Base-by-base conservation (phyloP, 2,113 vertebrate genomes). In the Heterotilapia buettikoferi region DNA sequence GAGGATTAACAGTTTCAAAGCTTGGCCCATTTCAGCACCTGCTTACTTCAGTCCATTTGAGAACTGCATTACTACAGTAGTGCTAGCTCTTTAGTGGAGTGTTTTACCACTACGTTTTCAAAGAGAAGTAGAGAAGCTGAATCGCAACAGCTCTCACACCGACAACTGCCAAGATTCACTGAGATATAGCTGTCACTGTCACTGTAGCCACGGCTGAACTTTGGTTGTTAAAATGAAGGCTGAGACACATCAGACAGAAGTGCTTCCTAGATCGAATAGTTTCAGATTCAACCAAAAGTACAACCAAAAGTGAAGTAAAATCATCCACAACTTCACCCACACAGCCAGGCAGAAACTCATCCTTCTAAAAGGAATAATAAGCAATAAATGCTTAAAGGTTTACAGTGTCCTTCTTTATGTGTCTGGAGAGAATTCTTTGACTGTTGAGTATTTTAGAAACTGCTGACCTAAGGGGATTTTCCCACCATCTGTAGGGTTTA, bases 1-100 rank as follows among this genome's bases (percentile, higher is more conserved):
- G 93, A 86, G 94, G 95, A 95, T 96, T 96, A 96, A 11, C 90
- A 92, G 31, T 90, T 93, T 93, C 87, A 84, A 88, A 86, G 88
- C 83, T 52, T 86, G 56, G 89, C 91, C 89, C 85, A 84, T 86
- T 92, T 93, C 92, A 90, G 53, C 96, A 96, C 88, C 96, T 97
- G 96, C 92, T 94, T 92, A 84, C 87, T 93, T 94, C 93, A 92
- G 94, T 93, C 93, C 90, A 52, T 86, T 89, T 84, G 52, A 86
- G 68, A 86, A 81, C 45, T 24, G 33, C 5, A 61, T 47, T 26
- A 1, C n/a, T 24, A 33, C 73, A 78, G 45, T 13, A 78, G 73
- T 6, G 26, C 26, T 52, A 52, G 73, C 45, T 52, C n/a, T 52
- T 81, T n/a, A 68, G 33, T n/a, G 10, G 14, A 50, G 63, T 57